Evolutionary conservation across 2,113 vertebrate species (phyloP), one percentile per base, ranked within the genome.

Genomic region (Carassius carassius): DNA sequence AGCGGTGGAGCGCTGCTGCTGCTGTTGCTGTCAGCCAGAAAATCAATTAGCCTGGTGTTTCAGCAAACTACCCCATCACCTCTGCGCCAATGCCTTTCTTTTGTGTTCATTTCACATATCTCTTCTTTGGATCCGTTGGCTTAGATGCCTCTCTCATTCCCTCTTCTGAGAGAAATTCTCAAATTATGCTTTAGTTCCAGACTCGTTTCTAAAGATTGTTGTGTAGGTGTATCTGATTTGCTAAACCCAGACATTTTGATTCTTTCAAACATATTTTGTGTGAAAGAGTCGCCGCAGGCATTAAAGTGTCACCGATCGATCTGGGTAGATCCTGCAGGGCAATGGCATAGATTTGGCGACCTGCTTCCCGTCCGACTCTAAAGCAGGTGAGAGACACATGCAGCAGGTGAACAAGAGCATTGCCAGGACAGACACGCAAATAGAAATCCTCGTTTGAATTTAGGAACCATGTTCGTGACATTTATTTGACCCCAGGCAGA

Each of bases 31-130:
- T 62, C 67, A 62, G 76, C 73, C 65, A 82, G 85, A 47, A 89
- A 91, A 92, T 92, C 91, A 88, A 89, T 93, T 89, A 88, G 47
- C 79, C 60, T 89, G 63, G 21, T 89, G 60, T 62, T n/a, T 89
- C 88, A 87, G 83, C 76, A 79, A 19, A 49, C 76, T 72, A 49
- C 70, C 74, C 37, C 54, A n/a, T 79, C 73, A 65, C 12, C 62
- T 56, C 35, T 69, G 11, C 1, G 2, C 32, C 9, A 1, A 23
- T 35, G 75, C 35, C 29, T 56, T 81, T 47, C 12, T 54, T 81
- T 56, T 16, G 25, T 12, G 29, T 56, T 82, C 65, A 35, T 11
- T 72, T 56, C 16, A 32, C 41, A 12, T 13, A 77, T 17, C 49
- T 76, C 16, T 77, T 29, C 8, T 58, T 77, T 58, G 17, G 17